These are phyloP conservation scores for Rhyzopertha dominica DNA, from an alignment of 1,140 invertebrate species.

Conservation along the genomic window DNA sequence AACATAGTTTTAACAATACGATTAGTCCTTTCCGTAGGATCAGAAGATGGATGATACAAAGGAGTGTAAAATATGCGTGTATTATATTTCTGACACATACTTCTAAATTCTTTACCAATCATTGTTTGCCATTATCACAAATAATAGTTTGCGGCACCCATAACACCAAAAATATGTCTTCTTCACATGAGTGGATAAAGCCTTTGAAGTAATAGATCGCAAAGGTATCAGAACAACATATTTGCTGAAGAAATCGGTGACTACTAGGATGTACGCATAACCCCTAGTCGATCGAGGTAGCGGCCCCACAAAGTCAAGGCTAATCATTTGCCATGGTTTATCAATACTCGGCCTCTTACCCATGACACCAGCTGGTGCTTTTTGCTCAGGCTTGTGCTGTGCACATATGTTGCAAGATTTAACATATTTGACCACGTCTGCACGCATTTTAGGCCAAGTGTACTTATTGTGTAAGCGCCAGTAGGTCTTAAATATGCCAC, in stretches of 20 bases:
- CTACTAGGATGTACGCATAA: constrained; percentile 8
- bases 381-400: constrained; percentile 4
- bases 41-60: constrained; percentile 1
- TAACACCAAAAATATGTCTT: constrained; percentile 14
- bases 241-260: constrained; percentile 41
- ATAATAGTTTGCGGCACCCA: constrained; percentile 6
- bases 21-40: constrained; percentile 28
- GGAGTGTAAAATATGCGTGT: not conserved
- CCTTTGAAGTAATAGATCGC: constrained; percentile 27
- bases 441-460: constrained; percentile 10
- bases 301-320: constrained; percentile 18
- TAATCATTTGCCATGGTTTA: constrained; percentile 11
- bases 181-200: too few relatives aligned
- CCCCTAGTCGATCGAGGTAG: constrained; percentile 2
- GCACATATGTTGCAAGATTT: not conserved
- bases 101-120: not conserved
- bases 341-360: constrained; percentile 1
- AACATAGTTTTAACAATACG: constrained; percentile 29
- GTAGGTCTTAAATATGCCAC: constrained; percentile 12
- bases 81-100: not conserved
- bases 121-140: constrained; percentile 18
- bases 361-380: not conserved
- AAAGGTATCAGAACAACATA: constrained; percentile 26
- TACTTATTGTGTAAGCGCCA: not conserved
- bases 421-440: constrained; percentile 4